Evolutionary conservation across 2,797 vertebrate genomes (phyloP), one percentile per base, ranked within the genome.

Genomic region (Echeneis naucrates): DNA sequence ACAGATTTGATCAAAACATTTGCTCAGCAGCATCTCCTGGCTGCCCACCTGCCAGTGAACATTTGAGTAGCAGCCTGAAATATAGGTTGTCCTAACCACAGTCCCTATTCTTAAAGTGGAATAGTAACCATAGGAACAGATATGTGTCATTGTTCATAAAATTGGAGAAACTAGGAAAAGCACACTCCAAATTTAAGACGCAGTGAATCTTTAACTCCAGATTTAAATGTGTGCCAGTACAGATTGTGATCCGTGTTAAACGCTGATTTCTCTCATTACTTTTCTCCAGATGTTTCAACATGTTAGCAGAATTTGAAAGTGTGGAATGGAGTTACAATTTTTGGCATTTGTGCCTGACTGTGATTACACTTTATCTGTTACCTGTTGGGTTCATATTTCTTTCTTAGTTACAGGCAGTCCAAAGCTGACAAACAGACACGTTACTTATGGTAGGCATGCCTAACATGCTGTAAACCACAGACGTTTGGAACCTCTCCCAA

Each of bases 1-100:
- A 56, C 72, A 62, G 80, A 71, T 76, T 68, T 84, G 72, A 87
- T 81, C 42, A 62, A 68, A 83, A 74, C 67, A 72, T 82, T 80
- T 88, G 82, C 75, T 79, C 54, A 48, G 44, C 68, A 63, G 66
- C 52, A 30, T 85, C 64, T 77, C 61, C 38, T 47, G 56, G 58
- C 65, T 74, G n/a, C 59, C 61, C 19, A 1, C 40, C 52, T 75
- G 51, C 48, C 52, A 58, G 59, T 24, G 7, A 57, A 75, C 51
- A 33, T 78, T 74, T 56, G 37, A 72, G 58, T 4, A 75, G 57
- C 64, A 72, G 61, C 32, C 68, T 47, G 48, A 83, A 72, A 74
- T 35, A 47, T 16, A 27, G 51, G 35, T 45, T 57, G 38, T 63
- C 50, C 47, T 38, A 35, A 78, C n/a, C 23, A 52, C 26, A 69